Percentiles rank a stretch among this genome's conserved stretches.
Evolutionary conservation across 2,888 invertebrate genomes (phyloP).

Genomic region (Oligia fasciuncula): DNA sequence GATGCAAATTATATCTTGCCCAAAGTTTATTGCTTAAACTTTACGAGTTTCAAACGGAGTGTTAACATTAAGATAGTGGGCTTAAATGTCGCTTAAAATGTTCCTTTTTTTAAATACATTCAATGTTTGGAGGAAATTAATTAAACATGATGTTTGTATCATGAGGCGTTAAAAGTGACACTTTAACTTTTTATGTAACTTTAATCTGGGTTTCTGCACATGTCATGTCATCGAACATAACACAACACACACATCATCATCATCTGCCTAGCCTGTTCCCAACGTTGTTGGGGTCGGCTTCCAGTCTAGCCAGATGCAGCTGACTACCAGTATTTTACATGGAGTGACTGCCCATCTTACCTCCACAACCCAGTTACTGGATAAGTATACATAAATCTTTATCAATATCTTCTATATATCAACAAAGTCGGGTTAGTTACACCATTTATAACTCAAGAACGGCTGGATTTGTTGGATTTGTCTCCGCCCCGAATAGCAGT

Average conservation of each 20-base stretch:
- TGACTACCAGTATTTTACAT: neutral
- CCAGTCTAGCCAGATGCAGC: neutral
- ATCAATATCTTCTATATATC: no score
- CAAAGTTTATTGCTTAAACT: constrained; percentile 79
- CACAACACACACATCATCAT: no score
- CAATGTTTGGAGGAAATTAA: constrained; percentile 56
- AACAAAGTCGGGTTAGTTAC: no score
- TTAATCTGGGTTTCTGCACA: constrained; percentile 25
- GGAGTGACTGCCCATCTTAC: neutral
- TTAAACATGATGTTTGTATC: constrained; percentile 60
- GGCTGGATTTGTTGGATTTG: no score
- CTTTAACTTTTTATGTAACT: constrained; percentile 39
- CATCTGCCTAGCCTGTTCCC: neutral
- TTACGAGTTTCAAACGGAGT: constrained; percentile 82
- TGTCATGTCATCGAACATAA: neutral
- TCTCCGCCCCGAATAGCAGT: no score
- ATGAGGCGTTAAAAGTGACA: constrained; percentile 32
- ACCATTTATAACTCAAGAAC: no score
- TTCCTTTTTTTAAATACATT: constrained; percentile 49
- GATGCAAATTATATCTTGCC: constrained; percentile 81
- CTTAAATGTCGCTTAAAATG: constrained; percentile 70
- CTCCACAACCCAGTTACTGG: neutral
- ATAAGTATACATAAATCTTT: no score
- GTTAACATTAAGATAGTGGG: constrained; percentile 83
- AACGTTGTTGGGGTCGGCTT: fast-evolving